Percentiles rank a stretch among this genome's conserved stretches.
phyloP scores from a whole-genome alignment of 2,113 vertebrate species.

The Rhabdomys dilectus region DNA sequence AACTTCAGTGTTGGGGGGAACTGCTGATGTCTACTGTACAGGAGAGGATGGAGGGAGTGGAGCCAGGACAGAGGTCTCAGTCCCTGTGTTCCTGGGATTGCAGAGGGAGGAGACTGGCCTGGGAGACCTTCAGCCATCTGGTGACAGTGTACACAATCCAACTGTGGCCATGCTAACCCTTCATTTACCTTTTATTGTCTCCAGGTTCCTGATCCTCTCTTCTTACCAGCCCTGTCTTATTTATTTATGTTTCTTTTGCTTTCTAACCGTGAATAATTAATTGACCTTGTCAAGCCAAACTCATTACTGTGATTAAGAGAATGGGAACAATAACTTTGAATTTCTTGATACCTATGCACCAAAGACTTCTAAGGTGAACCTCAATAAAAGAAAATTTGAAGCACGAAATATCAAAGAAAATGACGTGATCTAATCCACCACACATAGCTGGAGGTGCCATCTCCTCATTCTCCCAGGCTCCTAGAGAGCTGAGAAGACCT shows the following conservation, averaged over 20 bases:
- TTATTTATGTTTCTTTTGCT: background rate
- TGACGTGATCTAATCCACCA: background rate
- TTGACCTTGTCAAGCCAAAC: conserved; percentile 78
- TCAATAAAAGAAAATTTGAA: conserved; percentile 53
- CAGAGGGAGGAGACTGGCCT: background rate
- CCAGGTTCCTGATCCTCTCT: background rate
- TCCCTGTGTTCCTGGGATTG: background rate
- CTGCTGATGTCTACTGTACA: background rate
- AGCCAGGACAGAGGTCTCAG: accelerated
- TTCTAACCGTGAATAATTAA: conserved; percentile 78
- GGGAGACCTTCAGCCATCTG: background rate
- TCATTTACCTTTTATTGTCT: background rate
- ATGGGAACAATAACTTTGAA: conserved; percentile 71
- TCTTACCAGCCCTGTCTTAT: background rate
- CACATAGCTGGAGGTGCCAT: background rate
- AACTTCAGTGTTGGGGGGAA: conserved; percentile 11
- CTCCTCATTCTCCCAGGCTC: background rate
- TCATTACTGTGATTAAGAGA: conserved; percentile 74
- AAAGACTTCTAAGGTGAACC: background rate
- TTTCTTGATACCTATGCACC: conserved; percentile 47
- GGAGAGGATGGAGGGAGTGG: background rate
- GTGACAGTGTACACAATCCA: conserved; percentile 46
- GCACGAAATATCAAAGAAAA: conserved; percentile 17
- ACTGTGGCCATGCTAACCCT: background rate
- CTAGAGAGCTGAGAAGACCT: background rate